These are phyloP conservation scores for Chrysopa pallens DNA, from an alignment of 1,140 invertebrate species.

Conservation along the genomic window DNA sequence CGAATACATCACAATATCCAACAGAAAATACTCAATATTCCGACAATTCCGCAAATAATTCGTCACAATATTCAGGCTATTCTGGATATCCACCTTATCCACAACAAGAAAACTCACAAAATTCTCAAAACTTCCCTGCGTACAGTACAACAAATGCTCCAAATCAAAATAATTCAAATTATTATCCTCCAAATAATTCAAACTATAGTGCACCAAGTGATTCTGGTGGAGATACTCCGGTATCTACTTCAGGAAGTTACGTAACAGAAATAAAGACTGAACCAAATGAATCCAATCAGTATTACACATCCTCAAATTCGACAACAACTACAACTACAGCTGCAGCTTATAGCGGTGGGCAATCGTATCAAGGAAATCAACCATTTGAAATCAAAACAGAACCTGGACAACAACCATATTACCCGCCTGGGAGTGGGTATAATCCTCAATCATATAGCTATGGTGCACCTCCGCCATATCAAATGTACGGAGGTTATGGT, in stretches of 20 bases:
- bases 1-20: slow-evolving; percentile 1
- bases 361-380: slow-evolving; percentile 1
- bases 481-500: background rate
- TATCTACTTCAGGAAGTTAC: background rate
- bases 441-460: slow-evolving; percentile 22
- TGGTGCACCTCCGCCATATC: slow-evolving; percentile 17
- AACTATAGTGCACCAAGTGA: too few relatives aligned
- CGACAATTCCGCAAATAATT: slow-evolving; percentile 11
- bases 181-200: background rate
- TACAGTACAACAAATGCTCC: background rate
- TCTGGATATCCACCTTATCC: background rate
- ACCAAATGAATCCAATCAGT: slow-evolving; percentile 5
- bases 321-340: slow-evolving; percentile 7
- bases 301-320: background rate
- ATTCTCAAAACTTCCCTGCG: too few relatives aligned
- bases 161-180: slow-evolving; percentile 1
- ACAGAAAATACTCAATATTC: slow-evolving; percentile 13
- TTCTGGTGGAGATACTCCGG: too few relatives aligned
- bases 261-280: background rate
- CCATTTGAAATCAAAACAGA: slow-evolving; percentile 14
- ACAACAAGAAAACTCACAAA: too few relatives aligned
- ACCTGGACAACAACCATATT: slow-evolving; percentile 8
- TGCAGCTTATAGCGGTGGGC: slow-evolving; percentile 13
- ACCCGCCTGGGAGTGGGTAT: slow-evolving; percentile 18
- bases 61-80: background rate